Percentiles rank a stretch among this genome's conserved stretches.
Conservation (phyloP, 2,888 invertebrate species). For the Aspidapion aeneum region DNA sequence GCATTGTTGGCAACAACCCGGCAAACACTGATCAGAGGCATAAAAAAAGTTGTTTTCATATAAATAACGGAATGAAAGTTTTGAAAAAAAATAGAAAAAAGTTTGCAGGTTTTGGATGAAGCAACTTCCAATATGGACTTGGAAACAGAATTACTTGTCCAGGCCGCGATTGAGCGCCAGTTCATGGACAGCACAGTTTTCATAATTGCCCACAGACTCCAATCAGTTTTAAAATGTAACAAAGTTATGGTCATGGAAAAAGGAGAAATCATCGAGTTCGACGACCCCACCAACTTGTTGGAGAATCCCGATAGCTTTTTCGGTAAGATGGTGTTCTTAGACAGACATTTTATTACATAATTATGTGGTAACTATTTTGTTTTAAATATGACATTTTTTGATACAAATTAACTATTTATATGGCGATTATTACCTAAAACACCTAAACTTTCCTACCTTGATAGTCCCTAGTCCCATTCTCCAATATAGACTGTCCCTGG, state of each 20-base stretch:
- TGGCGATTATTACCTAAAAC: too few relatives aligned
- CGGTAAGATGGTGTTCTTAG: conserved; percentile 28
- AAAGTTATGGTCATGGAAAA: conserved; percentile 53
- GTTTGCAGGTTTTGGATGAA: conserved; percentile 44
- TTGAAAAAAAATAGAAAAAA: too few relatives aligned
- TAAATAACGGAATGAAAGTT: too few relatives aligned
- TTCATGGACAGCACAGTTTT: conserved; percentile 54
- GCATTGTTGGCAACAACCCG: too few relatives aligned
- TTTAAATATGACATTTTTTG: too few relatives aligned
- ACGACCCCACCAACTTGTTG: conserved; percentile 31
- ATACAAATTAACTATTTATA: too few relatives aligned
- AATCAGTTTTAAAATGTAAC: conserved; percentile 58
- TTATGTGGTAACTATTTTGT: too few relatives aligned
- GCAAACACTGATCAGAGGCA: too few relatives aligned
- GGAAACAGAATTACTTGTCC: conserved; percentile 54
- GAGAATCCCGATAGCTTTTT: conserved; percentile 32
- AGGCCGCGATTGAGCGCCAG: conserved; percentile 51
- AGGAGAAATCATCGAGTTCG: conserved; percentile 44
- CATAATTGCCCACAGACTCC: conserved; percentile 46
- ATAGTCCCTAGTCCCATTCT: conserved; percentile 21
- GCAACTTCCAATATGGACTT: conserved; percentile 57
- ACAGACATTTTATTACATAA: not conserved
- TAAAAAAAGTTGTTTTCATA: too few relatives aligned
- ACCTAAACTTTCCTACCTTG: not conserved
- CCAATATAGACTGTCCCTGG: conserved; percentile 25